Evolutionary conservation across 1,140 invertebrate species (phyloP).

Genomic region (Drosophila murphyi): DNA sequence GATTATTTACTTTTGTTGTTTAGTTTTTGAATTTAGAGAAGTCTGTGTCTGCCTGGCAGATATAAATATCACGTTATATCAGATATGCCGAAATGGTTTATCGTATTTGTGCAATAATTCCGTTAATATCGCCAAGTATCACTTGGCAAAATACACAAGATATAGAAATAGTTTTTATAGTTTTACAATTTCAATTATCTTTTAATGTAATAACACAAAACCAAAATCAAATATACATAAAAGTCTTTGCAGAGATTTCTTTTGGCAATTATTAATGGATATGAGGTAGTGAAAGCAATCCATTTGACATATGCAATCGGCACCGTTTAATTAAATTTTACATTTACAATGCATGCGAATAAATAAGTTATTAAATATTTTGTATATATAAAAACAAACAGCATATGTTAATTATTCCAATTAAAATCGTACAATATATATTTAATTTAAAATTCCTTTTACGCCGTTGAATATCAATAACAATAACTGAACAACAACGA

Average conservation of each 20-base stretch:
- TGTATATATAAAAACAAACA: not conserved
- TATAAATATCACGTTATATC: no score
- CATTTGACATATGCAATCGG: not conserved
- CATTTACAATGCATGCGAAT: conserved; percentile 28
- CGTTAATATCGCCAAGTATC: no score
- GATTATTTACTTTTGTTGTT: no score
- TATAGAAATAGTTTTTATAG: no score
- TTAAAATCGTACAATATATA: conserved; percentile 61
- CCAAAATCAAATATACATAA: not conserved
- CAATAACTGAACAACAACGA: conserved; percentile 33
- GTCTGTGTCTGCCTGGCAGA: no score
- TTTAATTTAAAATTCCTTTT: conserved; percentile 59
- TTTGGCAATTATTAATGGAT: not conserved
- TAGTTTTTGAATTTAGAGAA: no score
- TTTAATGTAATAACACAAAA: no score
- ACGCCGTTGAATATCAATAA: conserved; percentile 28
- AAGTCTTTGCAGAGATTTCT: conserved; percentile 6
- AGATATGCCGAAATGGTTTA: no score
- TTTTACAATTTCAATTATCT: no score
- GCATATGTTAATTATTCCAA: conserved; percentile 52
- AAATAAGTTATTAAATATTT: conserved; percentile 41
- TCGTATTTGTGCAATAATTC: no score
- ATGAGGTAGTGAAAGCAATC: not conserved
- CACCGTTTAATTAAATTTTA: conserved; percentile 35
- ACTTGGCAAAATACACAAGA: no score